These are phyloP conservation scores for Contarinia nasturtii DNA, from an alignment of 1,140 invertebrate species.

Conservation along the genomic window DNA sequence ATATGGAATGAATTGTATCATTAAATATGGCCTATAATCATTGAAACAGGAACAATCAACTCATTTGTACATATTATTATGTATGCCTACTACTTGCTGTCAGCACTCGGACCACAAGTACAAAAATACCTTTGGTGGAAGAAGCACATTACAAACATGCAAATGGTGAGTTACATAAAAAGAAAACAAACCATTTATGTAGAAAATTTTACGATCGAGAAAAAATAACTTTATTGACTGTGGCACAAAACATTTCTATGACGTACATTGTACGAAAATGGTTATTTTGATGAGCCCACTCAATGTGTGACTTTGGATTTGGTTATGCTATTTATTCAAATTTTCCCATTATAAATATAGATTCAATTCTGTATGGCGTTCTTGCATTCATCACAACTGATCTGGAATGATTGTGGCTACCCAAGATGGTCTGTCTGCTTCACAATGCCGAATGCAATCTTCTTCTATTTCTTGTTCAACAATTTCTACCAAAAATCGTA, in stretches of 20 bases:
- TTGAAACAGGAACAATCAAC: slow-evolving; percentile 46
- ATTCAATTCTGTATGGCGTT: slow-evolving; percentile 58
- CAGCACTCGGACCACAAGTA: slow-evolving; percentile 49
- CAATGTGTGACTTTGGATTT: slow-evolving; percentile 2
- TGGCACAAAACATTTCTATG: too few species aligned
- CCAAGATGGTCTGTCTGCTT: slow-evolving; percentile 52
- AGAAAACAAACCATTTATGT: too few species aligned
- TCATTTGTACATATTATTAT: slow-evolving; percentile 73
- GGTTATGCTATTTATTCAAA: slow-evolving; percentile 1
- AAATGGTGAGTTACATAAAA: slow-evolving; percentile 54
- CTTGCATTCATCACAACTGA: slow-evolving; percentile 57
- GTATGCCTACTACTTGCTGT: slow-evolving; percentile 62
- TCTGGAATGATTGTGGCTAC: slow-evolving; percentile 72
- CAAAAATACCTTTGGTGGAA: slow-evolving; percentile 69
- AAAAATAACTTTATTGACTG: too few species aligned
- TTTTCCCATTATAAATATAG: slow-evolving; percentile 21
- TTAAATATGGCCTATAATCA: not conserved
- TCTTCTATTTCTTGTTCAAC: slow-evolving; percentile 62
- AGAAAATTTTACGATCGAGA: too few species aligned
- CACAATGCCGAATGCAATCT: slow-evolving; percentile 56
- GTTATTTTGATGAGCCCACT: too few species aligned
- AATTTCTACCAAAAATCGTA: slow-evolving; percentile 65
- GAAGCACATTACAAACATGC: slow-evolving; percentile 58
- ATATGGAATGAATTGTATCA: too few species aligned
- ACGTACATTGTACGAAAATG: too few species aligned